Conservation (phyloP, 2,888 invertebrate genomes). For the Cerceris ruficornis region DNA sequence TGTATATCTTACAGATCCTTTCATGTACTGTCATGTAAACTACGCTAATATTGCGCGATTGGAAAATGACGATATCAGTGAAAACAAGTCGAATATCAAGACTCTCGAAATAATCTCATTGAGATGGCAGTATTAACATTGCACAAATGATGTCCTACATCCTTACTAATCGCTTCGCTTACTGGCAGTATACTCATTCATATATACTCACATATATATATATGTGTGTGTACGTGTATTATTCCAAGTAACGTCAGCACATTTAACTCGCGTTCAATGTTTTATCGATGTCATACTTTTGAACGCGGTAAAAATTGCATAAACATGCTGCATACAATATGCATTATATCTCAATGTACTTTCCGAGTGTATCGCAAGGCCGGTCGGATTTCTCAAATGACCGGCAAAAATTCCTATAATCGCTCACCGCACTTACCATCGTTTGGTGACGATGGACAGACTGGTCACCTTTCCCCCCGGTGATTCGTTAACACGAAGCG, state of each 20-base stretch:
- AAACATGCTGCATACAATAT: slow-evolving; percentile 17
- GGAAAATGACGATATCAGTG: slow-evolving; percentile 4
- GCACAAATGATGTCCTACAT: slow-evolving; percentile 54
- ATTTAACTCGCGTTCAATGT: slow-evolving; percentile 25
- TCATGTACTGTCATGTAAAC: not conserved
- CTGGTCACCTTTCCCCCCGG: not conserved
- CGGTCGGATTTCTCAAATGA: not conserved
- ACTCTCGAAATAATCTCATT: slow-evolving; percentile 33
- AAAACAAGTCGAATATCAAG: slow-evolving; percentile 14
- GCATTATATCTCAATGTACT: slow-evolving; percentile 14
- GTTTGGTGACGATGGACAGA: slow-evolving; percentile 6
- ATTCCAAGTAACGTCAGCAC: slow-evolving; percentile 40
- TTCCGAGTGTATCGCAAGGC: not conserved
- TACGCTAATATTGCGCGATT: slow-evolving; percentile 5
- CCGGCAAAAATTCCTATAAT: slow-evolving; percentile 4
- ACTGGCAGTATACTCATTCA: slow-evolving; percentile 64
- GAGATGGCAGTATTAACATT: slow-evolving; percentile 67
- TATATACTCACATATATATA: not conserved
- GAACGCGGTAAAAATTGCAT: not conserved
- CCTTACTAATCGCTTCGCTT: slow-evolving; percentile 25
- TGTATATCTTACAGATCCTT: slow-evolving; percentile 10
- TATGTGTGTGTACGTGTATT: not conserved
- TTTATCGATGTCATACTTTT: slow-evolving; percentile 16
- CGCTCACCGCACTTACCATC: slow-evolving; percentile 30
- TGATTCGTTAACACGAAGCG: not conserved